Conservation (phyloP, 2,113 vertebrate genomes). For the human (Homo sapiens) region DNA sequence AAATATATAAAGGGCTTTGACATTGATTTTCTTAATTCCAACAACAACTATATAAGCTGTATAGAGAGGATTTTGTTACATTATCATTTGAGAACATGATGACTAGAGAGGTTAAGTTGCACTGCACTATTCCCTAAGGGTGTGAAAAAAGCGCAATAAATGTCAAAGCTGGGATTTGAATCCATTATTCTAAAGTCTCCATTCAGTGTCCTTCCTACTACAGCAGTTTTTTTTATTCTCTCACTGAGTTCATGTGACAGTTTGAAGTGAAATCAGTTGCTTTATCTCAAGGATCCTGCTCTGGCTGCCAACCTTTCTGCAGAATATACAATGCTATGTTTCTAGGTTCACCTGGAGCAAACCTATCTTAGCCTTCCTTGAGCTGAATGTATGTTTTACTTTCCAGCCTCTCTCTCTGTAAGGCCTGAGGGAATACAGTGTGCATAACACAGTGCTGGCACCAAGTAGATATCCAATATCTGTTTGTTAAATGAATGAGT, state of each 20-base stretch:
- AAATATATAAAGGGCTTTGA: slow-evolving; percentile 15
- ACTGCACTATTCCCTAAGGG: too few species aligned
- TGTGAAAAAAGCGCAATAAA: background rate
- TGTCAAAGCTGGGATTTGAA: background rate
- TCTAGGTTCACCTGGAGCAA: background rate
- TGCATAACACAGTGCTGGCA: rapidly evolving
- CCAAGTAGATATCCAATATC: background rate
- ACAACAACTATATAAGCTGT: background rate
- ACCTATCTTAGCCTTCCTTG: background rate
- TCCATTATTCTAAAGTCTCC: background rate
- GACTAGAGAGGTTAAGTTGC: background rate
- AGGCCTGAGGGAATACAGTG: background rate
- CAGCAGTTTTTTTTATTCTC: background rate
- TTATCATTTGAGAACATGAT: background rate
- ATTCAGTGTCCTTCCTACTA: background rate
- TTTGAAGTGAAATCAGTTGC: background rate
- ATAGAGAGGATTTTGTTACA: background rate
- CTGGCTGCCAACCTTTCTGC: background rate
- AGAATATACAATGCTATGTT: background rate
- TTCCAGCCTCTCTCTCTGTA: background rate
- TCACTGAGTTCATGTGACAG: background rate
- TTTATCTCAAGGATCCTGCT: background rate
- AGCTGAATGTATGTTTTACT: rapidly evolving
- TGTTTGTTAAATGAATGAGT: background rate
- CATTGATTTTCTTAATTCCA: slow-evolving; percentile 51